Base-by-base conservation (phyloP, 1,140 invertebrate species). In the Rhopalosiphum padi region DNA sequence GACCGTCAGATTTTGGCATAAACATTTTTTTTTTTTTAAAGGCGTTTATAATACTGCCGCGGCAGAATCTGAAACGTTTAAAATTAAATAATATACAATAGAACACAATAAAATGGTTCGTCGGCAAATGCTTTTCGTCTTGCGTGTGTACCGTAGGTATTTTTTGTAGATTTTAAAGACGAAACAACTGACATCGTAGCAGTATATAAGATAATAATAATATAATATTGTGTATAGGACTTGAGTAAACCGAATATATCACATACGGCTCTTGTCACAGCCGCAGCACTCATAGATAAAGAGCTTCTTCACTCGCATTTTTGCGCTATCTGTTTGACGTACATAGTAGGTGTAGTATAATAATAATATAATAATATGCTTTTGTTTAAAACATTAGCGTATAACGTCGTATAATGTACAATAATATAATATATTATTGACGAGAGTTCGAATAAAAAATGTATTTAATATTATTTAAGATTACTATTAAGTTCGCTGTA, bases 1-100 rank as follows among this genome's bases (percentile, higher is more conserved):
- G 11, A 86, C 85, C 37, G 43, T 86, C 85, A 86, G 22, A 86
- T 86, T 86, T 86, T 86, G 85, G 85, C 85, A 86, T 30, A 86
- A 86, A 86, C 43, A 43, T 46, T 86, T 30, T 46, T 85, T 86
- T 86, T 30, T 46, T 46, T 46, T 46, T 11, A 11, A 43, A 46
- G 22, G 11, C 25, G 85, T 86, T 86, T 46, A 46, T 68, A n/a
- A 68, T 68, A 86, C 25, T 43, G 41, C 60, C 5, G 15, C 1
- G 9, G 41, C 9, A 30, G 25, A 86, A 86, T 86, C 11, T 4
- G 22, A 86, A 46, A 86, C 43, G 41, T 85, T 85, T 85, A 43
- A 85, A 46, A 86, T 86, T 68, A 86, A 46, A 43, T 85, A 85
- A 23, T 43, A 43, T 41, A 23, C 30, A 85, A 41, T 85, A 85